Base-by-base conservation (phyloP, 2,113 vertebrate genomes). In the Illadopsis cleaveri region DNA sequence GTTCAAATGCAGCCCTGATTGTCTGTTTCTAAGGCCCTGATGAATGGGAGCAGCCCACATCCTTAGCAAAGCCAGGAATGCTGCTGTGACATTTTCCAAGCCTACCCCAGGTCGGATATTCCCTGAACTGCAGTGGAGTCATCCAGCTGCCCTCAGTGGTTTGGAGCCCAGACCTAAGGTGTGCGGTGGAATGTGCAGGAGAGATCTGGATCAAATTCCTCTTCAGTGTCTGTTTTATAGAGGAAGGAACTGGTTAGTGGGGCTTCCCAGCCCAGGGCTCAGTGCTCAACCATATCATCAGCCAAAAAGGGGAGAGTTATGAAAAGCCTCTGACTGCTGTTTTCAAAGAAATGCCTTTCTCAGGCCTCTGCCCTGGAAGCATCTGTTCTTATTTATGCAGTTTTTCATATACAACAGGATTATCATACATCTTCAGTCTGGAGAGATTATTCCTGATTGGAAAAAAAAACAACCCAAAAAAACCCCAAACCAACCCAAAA, bases 311-410 rank as follows among this genome's bases (percentile, higher is more conserved):
- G 37, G 45, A 78, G 51, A 72, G 30, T 78, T 92, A 88, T 76
- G 56, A 91, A 71, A 35, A 92, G 60, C 40, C n/a, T 78, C 35
- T 89, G 81, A 94, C n/a, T 88, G 75, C 71, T 86, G 21, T 81
- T 96, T 96, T 56, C 68, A 76, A 90, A 85, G 21, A 96, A 89
- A 92, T 90, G 54, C 47, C 38, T 97, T 83, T 90, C 76, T 91
- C 81, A 79, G 71, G 45, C 71, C 35, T 93, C 82, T 90, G 62
- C 44, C 25, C 53, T 78, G 69, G 58, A 50, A 90, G 40, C 38
- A 90, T 82, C 86, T 96, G 92, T 80, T 96, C 77, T 90, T 78
- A 60, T 93, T 94, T 82, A 91, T 58, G 35, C 83, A 61, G 19
- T 71, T 94, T 93, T 91, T 81, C 50, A 72, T 65, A 53, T 64